phyloP scores from a whole-genome alignment of 1,140 invertebrate genomes.

The Drosophila kurseongensis region DNA sequence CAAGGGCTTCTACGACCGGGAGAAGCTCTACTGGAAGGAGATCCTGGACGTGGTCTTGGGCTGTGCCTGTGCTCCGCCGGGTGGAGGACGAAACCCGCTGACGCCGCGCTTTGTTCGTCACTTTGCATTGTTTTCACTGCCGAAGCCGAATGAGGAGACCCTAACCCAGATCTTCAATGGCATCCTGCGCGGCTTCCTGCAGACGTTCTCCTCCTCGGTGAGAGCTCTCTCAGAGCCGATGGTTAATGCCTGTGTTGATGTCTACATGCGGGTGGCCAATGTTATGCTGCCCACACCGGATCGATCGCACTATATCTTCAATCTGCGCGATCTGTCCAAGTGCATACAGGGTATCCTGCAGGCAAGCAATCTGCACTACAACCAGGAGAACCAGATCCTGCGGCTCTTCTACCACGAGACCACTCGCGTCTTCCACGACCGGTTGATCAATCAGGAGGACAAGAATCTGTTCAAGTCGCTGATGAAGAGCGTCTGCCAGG shows the following conservation, averaged over 20 bases:
- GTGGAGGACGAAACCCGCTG: conserved; percentile 93
- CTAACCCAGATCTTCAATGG: conserved; percentile 93
- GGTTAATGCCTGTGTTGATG: conserved; percentile 91
- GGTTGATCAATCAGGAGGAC: conserved; percentile 92
- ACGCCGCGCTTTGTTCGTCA: conserved; percentile 94
- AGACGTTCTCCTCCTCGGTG: conserved; percentile 89
- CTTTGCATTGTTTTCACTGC: conserved; percentile 92
- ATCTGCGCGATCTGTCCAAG: conserved; percentile 94
- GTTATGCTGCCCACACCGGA: conserved; percentile 94
- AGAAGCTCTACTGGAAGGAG: conserved; percentile 94
- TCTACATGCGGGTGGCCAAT: conserved; percentile 91
- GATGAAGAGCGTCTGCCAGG: conserved; percentile 87
- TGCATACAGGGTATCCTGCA: conserved; percentile 94
- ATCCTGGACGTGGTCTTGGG: conserved; percentile 93
- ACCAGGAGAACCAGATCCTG: conserved; percentile 70
- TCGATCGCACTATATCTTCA: conserved; percentile 97
- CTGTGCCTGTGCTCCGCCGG: conserved; percentile 94
- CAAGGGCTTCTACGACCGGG: conserved; percentile 92
- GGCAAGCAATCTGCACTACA: conserved; percentile 87
- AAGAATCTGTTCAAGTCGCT: conserved; percentile 91
- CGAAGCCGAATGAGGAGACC: conserved; percentile 89
- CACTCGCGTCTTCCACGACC: conserved; percentile 95
- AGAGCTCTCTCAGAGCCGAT: conserved; percentile 88
- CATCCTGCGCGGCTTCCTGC: conserved; percentile 87
- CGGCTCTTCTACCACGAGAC: conserved; percentile 95